Evolutionary conservation across 1,140 invertebrate species (phyloP).

Genomic region (Drosophila elegans): DNA sequence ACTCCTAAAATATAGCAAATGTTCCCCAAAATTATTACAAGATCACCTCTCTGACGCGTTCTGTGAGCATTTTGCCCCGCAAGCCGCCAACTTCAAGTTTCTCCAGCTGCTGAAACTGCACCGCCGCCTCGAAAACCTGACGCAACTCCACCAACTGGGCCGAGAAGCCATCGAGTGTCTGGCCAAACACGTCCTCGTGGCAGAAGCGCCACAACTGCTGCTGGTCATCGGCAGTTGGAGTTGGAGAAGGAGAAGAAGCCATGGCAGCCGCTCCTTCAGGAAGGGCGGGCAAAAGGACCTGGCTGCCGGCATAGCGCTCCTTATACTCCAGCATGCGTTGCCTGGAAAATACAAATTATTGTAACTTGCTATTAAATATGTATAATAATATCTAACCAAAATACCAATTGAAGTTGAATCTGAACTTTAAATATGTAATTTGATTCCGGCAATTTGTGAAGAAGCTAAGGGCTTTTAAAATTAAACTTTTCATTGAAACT

Average conservation of each 20-base stretch:
- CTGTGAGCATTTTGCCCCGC: slow-evolving; percentile 88
- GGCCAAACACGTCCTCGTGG: slow-evolving; percentile 88
- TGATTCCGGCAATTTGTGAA: neutral
- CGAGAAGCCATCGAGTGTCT: slow-evolving; percentile 87
- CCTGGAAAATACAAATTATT: slow-evolving; percentile 16
- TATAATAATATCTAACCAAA: neutral
- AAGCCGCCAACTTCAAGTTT: slow-evolving; percentile 92
- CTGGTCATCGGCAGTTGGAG: slow-evolving; percentile 31
- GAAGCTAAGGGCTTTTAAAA: neutral
- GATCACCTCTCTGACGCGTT: slow-evolving; percentile 85
- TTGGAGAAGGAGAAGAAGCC: slow-evolving; percentile 21
- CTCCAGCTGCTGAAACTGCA: slow-evolving; percentile 93
- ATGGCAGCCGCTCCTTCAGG: slow-evolving; percentile 20
- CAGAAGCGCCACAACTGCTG: slow-evolving; percentile 89
- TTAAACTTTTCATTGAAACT: neutral
- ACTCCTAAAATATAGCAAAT: too few species aligned
- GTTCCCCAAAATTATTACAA: too few species aligned
- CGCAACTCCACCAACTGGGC: slow-evolving; percentile 86
- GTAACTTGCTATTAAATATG: neutral
- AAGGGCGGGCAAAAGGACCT: slow-evolving; percentile 80
- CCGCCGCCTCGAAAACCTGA: slow-evolving; percentile 88
- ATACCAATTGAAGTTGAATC: neutral
- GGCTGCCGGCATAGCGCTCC: slow-evolving; percentile 85
- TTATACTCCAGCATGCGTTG: slow-evolving; percentile 68
- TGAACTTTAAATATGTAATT: neutral